These are phyloP conservation scores for Pelusios castaneus DNA, from an alignment of 2,113 vertebrate genomes.

Conservation along the genomic window DNA sequence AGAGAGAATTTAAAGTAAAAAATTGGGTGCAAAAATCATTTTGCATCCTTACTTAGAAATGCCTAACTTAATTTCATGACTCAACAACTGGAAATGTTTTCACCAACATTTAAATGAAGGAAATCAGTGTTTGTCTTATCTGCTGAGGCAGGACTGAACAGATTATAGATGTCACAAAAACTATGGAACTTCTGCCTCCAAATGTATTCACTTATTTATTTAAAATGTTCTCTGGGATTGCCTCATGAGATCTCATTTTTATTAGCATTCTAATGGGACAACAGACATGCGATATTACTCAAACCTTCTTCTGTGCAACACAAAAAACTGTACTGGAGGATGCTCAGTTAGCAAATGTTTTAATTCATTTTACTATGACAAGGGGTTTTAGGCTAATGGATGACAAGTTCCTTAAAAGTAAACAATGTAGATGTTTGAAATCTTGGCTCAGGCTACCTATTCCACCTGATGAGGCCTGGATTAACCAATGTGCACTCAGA, in stretches of 20 bases:
- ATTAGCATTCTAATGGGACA: background rate
- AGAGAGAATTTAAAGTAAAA: background rate
- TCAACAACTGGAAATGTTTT: background rate
- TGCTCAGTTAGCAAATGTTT: background rate
- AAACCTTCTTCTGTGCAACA: background rate
- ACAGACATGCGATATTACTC: accelerated
- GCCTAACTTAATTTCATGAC: conserved; percentile 2
- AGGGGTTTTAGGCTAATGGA: background rate
- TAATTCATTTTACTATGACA: background rate
- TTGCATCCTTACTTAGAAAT: background rate
- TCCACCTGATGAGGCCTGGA: background rate
- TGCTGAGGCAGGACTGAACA: background rate
- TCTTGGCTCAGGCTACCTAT: background rate
- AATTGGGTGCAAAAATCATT: background rate
- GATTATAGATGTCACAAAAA: conserved; percentile 2
- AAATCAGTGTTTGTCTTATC: conserved; percentile 3
- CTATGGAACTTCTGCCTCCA: background rate
- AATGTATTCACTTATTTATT: conserved; percentile 28
- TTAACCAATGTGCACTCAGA: no score
- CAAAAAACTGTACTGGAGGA: background rate
- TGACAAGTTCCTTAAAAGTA: background rate
- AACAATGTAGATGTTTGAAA: background rate
- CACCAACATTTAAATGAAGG: conserved; percentile 8
- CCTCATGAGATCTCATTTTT: background rate
- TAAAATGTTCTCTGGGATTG: background rate